Evolutionary conservation across 2,797 vertebrate genomes (phyloP), one percentile per base, ranked within the genome.

Genomic region (Danio aesculapii): DNA sequence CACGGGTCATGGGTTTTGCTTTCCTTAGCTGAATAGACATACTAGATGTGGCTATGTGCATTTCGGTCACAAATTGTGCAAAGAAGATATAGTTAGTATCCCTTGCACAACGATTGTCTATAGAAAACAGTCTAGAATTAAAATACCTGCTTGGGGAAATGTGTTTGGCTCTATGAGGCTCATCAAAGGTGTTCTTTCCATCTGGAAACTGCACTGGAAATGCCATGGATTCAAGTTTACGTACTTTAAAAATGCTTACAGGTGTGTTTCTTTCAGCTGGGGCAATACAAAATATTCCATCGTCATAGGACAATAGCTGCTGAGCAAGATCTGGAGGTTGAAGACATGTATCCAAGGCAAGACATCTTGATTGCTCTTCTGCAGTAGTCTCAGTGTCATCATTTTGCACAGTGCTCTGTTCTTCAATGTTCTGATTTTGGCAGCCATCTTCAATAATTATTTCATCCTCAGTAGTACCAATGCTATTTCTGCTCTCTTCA

Each of bases 61-160:
- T 49, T 9, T 85, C 77, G 2, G 72, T 80, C 0, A 68, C 73
- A 80, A 76, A 85, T 44, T 82, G 70, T 0, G 75, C 62, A 41
- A 82, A 79, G 50, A 82, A 78, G n/a, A 81, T 30, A 17, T 72
- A 76, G 12, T 41, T 79, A 1, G 41, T 44, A 5, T 75, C 79
- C 8, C 5, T 74, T 8, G 71, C 62, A 68, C 64, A 75, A 30
- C 43, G 21, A 39, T 57, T 75, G 8, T 74, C 71, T 1, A 46
- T 50, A 59, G 53, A 69, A 19, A 82, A 75, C 5, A 85, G 64
- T 11, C 81, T 57, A 6, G 59, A 10, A 9, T 85, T 81, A 14
- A 85, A 81, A 21, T 83, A 83, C 14, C 58, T 81, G 77, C 77
- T 85, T 5, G 62, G 46, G 39, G 68, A 57, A 7, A 85, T 2